Conservation (phyloP, 1,140 invertebrate species). For the Panagrolaimus sp. region DNA sequence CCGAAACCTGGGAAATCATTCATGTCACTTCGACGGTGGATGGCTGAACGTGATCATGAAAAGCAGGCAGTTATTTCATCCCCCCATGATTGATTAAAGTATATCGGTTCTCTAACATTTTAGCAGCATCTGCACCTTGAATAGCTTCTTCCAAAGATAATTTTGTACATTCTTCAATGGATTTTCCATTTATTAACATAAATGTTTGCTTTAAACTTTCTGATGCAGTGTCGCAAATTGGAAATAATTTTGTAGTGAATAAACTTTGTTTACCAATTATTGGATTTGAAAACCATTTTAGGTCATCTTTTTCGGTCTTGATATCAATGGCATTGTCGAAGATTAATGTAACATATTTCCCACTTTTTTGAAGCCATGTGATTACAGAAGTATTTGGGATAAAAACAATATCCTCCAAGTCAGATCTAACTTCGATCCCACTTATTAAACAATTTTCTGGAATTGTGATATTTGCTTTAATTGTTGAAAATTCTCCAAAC, state of each 20-base stretch:
- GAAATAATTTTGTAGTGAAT: neutral
- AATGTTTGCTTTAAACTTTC: conserved; percentile 7
- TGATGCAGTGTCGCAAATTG: neutral
- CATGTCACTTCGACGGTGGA: conserved; percentile 6
- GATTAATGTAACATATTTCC: neutral
- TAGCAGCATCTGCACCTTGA: neutral
- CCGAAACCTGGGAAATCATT: neutral
- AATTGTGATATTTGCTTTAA: too few species aligned
- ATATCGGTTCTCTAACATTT: neutral
- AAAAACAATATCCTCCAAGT: too few species aligned
- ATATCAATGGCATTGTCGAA: neutral
- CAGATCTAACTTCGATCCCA: too few species aligned
- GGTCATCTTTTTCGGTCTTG: neutral
- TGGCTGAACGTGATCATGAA: neutral
- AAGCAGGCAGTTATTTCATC: neutral
- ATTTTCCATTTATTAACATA: neutral
- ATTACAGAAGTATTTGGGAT: too few species aligned
- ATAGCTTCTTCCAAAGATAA: conserved; percentile 4
- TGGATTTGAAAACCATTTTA: neutral
- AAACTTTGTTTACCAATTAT: neutral
- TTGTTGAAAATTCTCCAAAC: too few species aligned
- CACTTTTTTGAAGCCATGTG: neutral
- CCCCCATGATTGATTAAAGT: neutral
- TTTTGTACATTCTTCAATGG: neutral
- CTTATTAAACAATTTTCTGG: too few species aligned